Evolutionary conservation across 2,113 vertebrate species (phyloP).

Genomic region (Myocastor coypus): DNA sequence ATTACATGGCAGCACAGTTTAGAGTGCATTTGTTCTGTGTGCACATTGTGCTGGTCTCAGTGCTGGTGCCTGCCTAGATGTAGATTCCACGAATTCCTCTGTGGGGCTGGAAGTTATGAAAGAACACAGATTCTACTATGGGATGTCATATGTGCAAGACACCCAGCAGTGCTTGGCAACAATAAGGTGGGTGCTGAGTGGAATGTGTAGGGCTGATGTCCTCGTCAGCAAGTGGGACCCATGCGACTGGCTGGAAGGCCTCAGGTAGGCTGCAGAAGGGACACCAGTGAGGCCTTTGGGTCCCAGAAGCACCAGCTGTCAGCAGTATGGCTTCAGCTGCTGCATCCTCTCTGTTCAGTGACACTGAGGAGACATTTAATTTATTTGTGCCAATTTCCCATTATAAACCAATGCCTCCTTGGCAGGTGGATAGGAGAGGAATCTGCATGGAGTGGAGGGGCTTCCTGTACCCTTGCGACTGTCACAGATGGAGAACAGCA

Average conservation of each 20-base stretch:
- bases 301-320: not conserved
- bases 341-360: not conserved
- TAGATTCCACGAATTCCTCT: rapidly evolving
- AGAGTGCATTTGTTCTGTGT: not conserved
- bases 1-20: no score
- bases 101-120: rapidly evolving
- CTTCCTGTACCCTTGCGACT: rapidly evolving
- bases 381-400: not conserved
- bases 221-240: rapidly evolving
- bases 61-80: rapidly evolving
- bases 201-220: rapidly evolving
- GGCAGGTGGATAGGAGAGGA: not conserved
- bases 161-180: not conserved
- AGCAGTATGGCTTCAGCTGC: rapidly evolving
- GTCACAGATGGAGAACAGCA: not conserved
- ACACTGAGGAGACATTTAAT: not conserved
- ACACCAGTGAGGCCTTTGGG: rapidly evolving
- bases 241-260: rapidly evolving
- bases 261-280: rapidly evolving
- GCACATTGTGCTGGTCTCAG: rapidly evolving
- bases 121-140: rapidly evolving
- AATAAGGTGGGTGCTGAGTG: rapidly evolving
- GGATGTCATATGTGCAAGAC: not conserved
- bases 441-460: rapidly evolving
- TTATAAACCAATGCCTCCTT: not conserved